phyloP scores from a whole-genome alignment of 2,888 invertebrate genomes.

The Heliconius cydno region DNA sequence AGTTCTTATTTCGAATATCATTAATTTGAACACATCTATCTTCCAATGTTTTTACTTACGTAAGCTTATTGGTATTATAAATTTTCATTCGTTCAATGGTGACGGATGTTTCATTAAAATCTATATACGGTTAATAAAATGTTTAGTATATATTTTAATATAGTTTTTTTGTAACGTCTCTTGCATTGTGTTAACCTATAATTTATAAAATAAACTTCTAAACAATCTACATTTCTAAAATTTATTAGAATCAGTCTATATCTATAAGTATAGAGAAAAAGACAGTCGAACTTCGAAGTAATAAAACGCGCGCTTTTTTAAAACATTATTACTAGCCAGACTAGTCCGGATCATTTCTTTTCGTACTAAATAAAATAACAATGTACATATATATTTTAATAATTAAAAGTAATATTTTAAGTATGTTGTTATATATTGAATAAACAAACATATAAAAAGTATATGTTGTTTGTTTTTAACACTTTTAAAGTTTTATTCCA shows the following conservation, averaged over 20 bases:
- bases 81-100: constrained; percentile 9
- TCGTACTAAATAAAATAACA: not conserved
- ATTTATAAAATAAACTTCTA: not conserved
- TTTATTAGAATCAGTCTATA: not conserved
- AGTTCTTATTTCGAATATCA: constrained; percentile 17
- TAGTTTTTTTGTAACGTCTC: not conserved
- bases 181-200: not conserved
- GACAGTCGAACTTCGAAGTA: not conserved
- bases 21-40: constrained; percentile 6
- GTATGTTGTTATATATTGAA: too few species aligned
- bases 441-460: too few species aligned
- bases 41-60: constrained; percentile 21
- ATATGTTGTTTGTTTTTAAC: too few species aligned
- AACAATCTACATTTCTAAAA: not conserved
- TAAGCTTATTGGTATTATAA: constrained; percentile 3
- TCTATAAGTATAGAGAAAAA: constrained; percentile 11
- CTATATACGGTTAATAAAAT: not conserved
- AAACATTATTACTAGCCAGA: not conserved
- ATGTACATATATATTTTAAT: not conserved
- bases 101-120: not conserved
- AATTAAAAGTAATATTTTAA: too few species aligned
- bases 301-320: not conserved
- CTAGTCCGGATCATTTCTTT: not conserved
- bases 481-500: too few species aligned
- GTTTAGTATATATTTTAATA: not conserved